Percentiles rank a stretch among this genome's conserved stretches.
These are phyloP conservation scores for Scaptodrosophila latifasciaeformis DNA, from an alignment of 2,888 invertebrate genomes.

Conservation along the genomic window DNA sequence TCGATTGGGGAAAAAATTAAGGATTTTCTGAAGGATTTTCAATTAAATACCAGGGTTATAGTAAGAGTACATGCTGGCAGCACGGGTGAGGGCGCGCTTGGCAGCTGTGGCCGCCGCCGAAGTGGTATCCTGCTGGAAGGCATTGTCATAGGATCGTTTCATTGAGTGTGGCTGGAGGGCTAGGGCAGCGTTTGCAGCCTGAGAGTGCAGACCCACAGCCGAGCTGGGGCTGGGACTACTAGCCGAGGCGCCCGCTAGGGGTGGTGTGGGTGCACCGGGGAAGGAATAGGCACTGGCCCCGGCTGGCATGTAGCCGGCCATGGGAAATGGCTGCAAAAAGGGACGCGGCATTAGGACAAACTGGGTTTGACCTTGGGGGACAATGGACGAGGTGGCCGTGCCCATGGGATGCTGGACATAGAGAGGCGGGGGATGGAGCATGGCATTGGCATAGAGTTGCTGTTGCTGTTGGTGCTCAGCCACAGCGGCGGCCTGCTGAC, in stretches of 20 bases:
- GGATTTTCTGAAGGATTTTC: too few relatives aligned
- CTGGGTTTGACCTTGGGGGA: constrained; percentile 70
- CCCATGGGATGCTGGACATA: constrained; percentile 55
- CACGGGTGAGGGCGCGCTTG: constrained; percentile 71
- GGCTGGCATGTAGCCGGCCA: constrained; percentile 59
- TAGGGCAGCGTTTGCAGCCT: constrained; percentile 36
- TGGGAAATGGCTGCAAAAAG: constrained; percentile 71
- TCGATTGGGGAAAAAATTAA: too few relatives aligned
- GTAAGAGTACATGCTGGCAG: constrained; percentile 62
- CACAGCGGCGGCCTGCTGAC: constrained; percentile 81
- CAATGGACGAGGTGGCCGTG: constrained; percentile 46
- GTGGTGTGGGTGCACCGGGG: constrained; percentile 13
- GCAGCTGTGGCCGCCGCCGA: constrained; percentile 68
- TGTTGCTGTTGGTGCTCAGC: constrained; percentile 67
- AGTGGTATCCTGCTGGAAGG: constrained; percentile 78
- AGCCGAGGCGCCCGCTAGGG: constrained; percentile 1
- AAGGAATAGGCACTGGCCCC: constrained; percentile 51
- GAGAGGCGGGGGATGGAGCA: constrained; percentile 58
- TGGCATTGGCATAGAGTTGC: constrained; percentile 65
- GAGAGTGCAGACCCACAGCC: constrained; percentile 41
- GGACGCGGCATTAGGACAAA: constrained; percentile 74
- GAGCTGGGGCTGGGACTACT: neutral
- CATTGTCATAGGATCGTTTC: constrained; percentile 84
- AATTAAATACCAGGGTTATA: constrained; percentile 71
- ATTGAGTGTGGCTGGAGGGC: constrained; percentile 73